These are phyloP conservation scores for Nannoperca australis DNA, from an alignment of 2,797 vertebrate genomes.

Conservation along the genomic window DNA sequence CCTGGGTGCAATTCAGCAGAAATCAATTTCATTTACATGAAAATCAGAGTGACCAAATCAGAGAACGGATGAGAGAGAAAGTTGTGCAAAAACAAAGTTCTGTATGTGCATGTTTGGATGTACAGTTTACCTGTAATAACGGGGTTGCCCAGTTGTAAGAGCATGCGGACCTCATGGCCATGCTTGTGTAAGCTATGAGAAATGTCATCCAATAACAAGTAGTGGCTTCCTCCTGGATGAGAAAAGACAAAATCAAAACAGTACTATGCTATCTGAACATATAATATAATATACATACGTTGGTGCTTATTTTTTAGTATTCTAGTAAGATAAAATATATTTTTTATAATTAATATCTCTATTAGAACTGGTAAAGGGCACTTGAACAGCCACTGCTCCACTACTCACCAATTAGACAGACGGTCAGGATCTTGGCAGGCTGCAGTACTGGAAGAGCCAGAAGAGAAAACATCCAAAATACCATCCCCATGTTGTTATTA, in stretches of 20 bases:
- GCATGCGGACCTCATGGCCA: constrained; percentile 79
- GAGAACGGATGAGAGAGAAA: neutral
- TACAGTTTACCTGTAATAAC: constrained; percentile 69
- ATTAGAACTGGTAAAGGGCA: neutral
- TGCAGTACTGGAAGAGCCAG: constrained; percentile 69
- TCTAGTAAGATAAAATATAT: no score
- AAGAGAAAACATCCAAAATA: constrained; percentile 68
- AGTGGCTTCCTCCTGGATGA: constrained; percentile 79
- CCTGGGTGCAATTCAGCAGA: constrained; percentile 34
- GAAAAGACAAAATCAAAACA: neutral
- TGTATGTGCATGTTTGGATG: neutral
- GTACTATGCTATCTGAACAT: neutral
- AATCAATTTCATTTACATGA: neutral
- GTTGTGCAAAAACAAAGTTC: neutral
- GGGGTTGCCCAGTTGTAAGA: constrained; percentile 74
- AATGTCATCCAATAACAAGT: constrained; percentile 82
- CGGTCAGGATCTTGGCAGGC: constrained; percentile 78
- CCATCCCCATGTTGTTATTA: constrained; percentile 57
- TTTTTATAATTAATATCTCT: neutral
- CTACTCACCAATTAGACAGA: constrained; percentile 79
- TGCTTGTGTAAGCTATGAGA: constrained; percentile 78
- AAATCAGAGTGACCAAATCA: neutral
- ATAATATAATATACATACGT: neutral
- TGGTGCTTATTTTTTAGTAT: neutral
- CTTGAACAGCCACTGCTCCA: constrained; percentile 12